These are phyloP conservation scores for Nannobrachium achirus DNA, from an alignment of 2,113 vertebrate genomes.

Conservation along the genomic window DNA sequence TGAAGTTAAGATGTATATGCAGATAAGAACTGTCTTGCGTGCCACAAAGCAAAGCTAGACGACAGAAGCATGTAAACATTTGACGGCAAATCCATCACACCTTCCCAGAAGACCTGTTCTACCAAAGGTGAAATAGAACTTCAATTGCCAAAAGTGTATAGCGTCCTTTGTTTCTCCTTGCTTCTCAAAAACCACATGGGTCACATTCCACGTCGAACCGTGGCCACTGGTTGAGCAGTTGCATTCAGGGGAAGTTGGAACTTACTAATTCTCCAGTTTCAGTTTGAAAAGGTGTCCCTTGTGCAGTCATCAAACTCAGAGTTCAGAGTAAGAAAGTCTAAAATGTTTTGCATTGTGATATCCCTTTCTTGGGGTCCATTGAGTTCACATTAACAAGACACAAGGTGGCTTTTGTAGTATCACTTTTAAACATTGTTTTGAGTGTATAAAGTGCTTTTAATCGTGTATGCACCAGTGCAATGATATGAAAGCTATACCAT, in stretches of 20 bases:
- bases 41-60: conserved; percentile 13
- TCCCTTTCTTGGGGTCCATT: neutral
- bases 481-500: too few species aligned
- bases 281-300: neutral
- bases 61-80: conserved; percentile 50
- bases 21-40: neutral
- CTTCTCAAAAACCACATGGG: neutral
- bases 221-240: neutral
- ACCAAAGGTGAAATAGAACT: neutral
- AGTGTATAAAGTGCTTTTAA: neutral
- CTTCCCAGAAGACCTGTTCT: conserved; percentile 7
- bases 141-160: conserved; percentile 9
- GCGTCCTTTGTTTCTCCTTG: conserved; percentile 2
- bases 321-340: too few species aligned
- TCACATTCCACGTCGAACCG: neutral
- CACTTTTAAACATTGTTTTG: neutral
- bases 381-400: neutral
- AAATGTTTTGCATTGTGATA: neutral
- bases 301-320: neutral
- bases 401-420: neutral
- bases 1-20: conserved; percentile 8
- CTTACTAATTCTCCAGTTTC: neutral
- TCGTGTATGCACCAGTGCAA: too few species aligned
- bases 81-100: conserved; percentile 24
- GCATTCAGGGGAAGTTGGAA: conserved; percentile 24